Evolutionary conservation across 2,888 invertebrate genomes (phyloP).

Genomic region (Napeogenes inachia): DNA sequence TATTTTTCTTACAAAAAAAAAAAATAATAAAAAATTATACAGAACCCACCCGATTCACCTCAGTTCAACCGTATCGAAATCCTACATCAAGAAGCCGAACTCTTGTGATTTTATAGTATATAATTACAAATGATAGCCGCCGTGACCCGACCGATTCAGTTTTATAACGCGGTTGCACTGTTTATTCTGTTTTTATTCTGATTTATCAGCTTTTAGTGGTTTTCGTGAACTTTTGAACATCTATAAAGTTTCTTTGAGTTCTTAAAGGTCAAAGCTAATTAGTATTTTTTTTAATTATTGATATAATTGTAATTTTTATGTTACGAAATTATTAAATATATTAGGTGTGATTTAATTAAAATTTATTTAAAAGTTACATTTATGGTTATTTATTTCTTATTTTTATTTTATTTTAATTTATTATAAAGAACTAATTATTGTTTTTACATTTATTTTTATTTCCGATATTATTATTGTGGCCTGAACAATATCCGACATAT

Average conservation of each 20-base stretch:
- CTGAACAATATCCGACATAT: too few relatives aligned
- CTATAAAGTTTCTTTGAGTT: not conserved
- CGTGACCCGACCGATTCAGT: conserved; percentile 57
- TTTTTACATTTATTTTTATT: too few relatives aligned
- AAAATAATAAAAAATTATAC: conserved; percentile 33
- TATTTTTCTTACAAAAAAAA: not conserved
- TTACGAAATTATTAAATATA: too few relatives aligned
- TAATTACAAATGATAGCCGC: conserved; percentile 70
- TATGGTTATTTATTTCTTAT: too few relatives aligned
- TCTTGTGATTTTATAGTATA: conserved; percentile 71
- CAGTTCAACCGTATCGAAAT: conserved; percentile 60
- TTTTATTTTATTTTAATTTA: too few relatives aligned
- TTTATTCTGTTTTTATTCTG: conserved; percentile 35
- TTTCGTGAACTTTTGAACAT: not conserved
- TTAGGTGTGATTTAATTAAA: too few relatives aligned
- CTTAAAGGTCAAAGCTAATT: too few relatives aligned
- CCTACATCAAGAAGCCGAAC: conserved; percentile 72
- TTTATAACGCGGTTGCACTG: conserved; percentile 38
- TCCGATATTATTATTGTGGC: too few relatives aligned
- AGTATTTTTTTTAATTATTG: too few relatives aligned
- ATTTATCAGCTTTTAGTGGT: not conserved
- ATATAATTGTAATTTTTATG: too few relatives aligned
- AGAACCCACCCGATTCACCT: conserved; percentile 43
- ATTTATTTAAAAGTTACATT: too few relatives aligned
- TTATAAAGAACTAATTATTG: too few relatives aligned